These are phyloP conservation scores for Drosophila biarmipes DNA, from an alignment of 1,140 invertebrate species.

Conservation along the genomic window DNA sequence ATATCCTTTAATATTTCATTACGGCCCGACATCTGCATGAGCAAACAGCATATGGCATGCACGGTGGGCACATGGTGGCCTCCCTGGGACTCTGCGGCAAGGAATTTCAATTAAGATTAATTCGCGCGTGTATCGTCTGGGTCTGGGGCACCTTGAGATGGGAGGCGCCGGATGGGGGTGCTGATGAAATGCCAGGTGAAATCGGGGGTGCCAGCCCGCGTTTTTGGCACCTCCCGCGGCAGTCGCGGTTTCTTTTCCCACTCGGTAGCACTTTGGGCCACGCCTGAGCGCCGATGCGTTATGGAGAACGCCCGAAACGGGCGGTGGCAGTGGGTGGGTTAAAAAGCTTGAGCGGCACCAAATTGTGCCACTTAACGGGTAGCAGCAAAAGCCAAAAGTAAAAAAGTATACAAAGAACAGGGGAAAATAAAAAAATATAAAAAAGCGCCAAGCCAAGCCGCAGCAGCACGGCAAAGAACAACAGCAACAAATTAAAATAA, in stretches of 20 bases:
- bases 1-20: constrained; percentile 75
- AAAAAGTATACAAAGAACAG: constrained; percentile 2
- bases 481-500: constrained; percentile 79
- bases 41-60: constrained; percentile 52
- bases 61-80: constrained; percentile 3
- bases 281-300: constrained; percentile 73
- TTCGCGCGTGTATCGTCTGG: constrained; percentile 64
- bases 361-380: constrained; percentile 74
- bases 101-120: constrained; percentile 83
- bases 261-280: constrained; percentile 71
- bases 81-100: constrained; percentile 49
- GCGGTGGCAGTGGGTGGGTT: not conserved
- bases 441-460: constrained; percentile 24
- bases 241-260: constrained; percentile 69
- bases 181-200: constrained; percentile 18
- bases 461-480: constrained; percentile 42
- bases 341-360: constrained; percentile 42
- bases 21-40: constrained; percentile 25
- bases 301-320: constrained; percentile 54
- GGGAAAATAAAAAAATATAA: constrained; percentile 19
- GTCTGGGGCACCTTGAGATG: constrained; percentile 19
- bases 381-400: constrained; percentile 27
- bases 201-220: constrained; percentile 28
- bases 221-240: constrained; percentile 43
- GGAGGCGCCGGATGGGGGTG: not conserved